These are phyloP conservation scores for Puntigrus tetrazona DNA, from an alignment of 2,113 vertebrate genomes.

Conservation along the genomic window DNA sequence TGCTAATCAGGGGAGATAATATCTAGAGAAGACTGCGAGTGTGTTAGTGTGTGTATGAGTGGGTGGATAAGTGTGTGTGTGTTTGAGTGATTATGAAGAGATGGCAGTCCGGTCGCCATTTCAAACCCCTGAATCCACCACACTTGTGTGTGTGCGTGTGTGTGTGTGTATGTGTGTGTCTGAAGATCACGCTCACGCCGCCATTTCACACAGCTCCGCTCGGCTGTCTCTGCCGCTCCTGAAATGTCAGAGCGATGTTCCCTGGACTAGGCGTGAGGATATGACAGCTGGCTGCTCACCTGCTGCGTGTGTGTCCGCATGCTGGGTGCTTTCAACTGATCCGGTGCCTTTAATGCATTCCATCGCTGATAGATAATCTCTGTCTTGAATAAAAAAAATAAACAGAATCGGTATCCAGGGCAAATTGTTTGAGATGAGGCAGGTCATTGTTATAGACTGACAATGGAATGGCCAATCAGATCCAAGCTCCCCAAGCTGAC, in stretches of 20 bases:
- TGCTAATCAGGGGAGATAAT: conserved; percentile 74
- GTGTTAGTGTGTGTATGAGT: conserved; percentile 58
- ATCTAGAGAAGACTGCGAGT: conserved; percentile 59
- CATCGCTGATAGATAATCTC: conserved; percentile 7
- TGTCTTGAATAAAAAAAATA: conserved; percentile 18
- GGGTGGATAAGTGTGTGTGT: conserved; percentile 53
- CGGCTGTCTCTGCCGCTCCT: conserved; percentile 65
- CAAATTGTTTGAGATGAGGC: neutral
- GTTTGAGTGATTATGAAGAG: conserved; percentile 62
- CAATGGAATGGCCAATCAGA: conserved; percentile 8
- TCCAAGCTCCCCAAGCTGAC: conserved; percentile 1
- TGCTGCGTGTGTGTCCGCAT: conserved; percentile 70
- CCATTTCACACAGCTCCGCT: conserved; percentile 59
- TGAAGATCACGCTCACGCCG: conserved; percentile 56
- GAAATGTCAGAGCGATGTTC: conserved; percentile 83
- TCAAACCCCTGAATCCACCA: conserved; percentile 76
- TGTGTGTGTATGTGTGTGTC: conserved; percentile 45
- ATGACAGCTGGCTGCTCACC: conserved; percentile 82
- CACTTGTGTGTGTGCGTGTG: conserved; percentile 54
- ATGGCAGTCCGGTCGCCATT: conserved; percentile 80
- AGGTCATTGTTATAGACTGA: neutral
- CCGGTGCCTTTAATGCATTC: conserved; percentile 1
- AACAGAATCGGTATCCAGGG: neutral
- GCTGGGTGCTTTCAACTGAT: conserved; percentile 50
- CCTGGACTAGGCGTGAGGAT: conserved; percentile 79